A percentile compares a stretch with the other conserved stretches of the same genome.
Evolutionary conservation across 2,113 vertebrate species (phyloP).

Genomic region (Morone chrysops): DNA sequence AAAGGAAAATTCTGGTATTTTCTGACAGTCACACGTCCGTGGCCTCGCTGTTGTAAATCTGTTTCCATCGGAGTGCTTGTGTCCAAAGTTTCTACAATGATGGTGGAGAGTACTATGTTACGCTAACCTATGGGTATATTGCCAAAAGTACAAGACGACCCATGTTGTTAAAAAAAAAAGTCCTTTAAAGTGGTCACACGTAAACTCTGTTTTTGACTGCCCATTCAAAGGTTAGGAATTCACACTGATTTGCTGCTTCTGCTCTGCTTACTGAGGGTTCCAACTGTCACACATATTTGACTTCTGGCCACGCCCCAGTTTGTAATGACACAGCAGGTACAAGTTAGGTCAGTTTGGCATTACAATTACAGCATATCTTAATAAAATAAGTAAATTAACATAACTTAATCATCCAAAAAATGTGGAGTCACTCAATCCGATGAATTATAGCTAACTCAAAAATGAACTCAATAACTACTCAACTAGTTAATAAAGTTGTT

Average conservation of each 20-base stretch:
- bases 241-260: not conserved
- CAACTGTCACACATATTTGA: not conserved
- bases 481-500: too few relatives aligned
- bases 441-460: too few relatives aligned
- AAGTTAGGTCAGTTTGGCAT: not conserved
- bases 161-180: not conserved
- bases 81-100: constrained; percentile 23
- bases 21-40: not conserved
- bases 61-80: not conserved
- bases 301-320: not conserved
- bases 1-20: constrained; percentile 21
- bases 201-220: not conserved
- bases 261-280: constrained; percentile 26
- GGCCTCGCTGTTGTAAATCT: not conserved
- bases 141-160: constrained; percentile 24
- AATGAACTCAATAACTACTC: too few relatives aligned
- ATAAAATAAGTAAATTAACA: too few relatives aligned
- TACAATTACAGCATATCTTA: not conserved
- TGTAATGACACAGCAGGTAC: constrained; percentile 8
- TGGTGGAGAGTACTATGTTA: constrained; percentile 6
- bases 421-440: too few relatives aligned
- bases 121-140: constrained; percentile 6
- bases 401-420: too few relatives aligned
- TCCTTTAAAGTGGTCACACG: not conserved
- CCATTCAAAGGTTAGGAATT: not conserved